phyloP scores from a whole-genome alignment of 2,797 vertebrate species.

The Danio kyathit region DNA sequence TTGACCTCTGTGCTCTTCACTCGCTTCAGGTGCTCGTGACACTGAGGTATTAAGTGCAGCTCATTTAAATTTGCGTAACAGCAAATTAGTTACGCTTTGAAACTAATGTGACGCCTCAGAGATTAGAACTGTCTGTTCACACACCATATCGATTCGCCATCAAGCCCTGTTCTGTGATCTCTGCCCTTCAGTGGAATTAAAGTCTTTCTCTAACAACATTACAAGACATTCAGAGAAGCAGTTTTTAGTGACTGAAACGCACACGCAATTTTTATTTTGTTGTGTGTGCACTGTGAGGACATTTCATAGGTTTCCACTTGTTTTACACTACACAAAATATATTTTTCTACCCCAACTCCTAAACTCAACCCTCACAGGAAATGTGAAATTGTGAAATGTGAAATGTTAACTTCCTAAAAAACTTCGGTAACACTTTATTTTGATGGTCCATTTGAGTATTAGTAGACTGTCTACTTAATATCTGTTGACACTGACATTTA shows the following conservation, averaged over 20 bases:
- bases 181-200: neutral
- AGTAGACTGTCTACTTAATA: too few relatives aligned
- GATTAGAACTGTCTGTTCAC: conserved; percentile 16
- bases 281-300: neutral
- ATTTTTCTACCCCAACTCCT: too few relatives aligned
- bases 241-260: neutral
- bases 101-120: conserved; percentile 26
- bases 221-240: neutral
- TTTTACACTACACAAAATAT: too few relatives aligned
- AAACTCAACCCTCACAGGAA: too few relatives aligned
- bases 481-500: too few relatives aligned
- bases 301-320: too few relatives aligned
- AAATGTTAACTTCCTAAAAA: too few relatives aligned
- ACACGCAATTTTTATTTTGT: too few relatives aligned
- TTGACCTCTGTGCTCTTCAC: conserved; percentile 18
- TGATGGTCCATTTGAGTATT: too few relatives aligned
- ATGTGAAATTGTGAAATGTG: too few relatives aligned
- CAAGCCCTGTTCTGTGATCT: neutral
- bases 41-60: conserved; percentile 11
- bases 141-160: neutral
- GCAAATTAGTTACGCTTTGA: conserved; percentile 12
- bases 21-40: conserved; percentile 9
- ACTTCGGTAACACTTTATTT: too few relatives aligned
- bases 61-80: conserved; percentile 18
- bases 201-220: neutral